Evolutionary conservation across 2,113 vertebrate genomes (phyloP), one percentile per base, ranked within the genome.

Genomic region (Notothenia coriiceps): DNA sequence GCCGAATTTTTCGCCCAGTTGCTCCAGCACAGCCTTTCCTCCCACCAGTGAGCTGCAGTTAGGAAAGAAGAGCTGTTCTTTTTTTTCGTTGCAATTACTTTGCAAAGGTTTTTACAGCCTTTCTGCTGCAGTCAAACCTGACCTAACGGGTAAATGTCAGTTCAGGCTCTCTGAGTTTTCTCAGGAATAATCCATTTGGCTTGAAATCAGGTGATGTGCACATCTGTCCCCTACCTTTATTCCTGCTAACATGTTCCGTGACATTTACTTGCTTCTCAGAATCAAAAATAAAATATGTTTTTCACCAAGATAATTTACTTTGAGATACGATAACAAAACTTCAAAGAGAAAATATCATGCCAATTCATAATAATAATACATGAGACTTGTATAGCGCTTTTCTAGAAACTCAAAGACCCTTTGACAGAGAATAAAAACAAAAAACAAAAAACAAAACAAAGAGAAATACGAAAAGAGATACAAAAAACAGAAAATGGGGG

Each of bases 71-170:
- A 82, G 66, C 70, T 64, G 68, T 80, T 29, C 2, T 29, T 29
- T 61, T 81, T 73, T 85, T 46, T 1, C 2, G 4, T 33, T 66
- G 9, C 25, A 40, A 88, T 87, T 67, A 66, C 70, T 84, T 84
- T 80, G 52, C 50, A 2, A 54, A 65, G n/a, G 64, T 46, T 67
- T 40, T 35, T 62, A 40, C 35, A 40, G 35, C 35, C 35, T 68
- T 60, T 54, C 70, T 66, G 56, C n/a, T 29, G 73, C 22, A 49
- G 52, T 50, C 33, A 40, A 62, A 18, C 40, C 35, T 79, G 69
- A 77, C 52, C 50, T 20, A 0, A 6, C 2, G 13, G n/a, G 62
- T 56, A 74, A 43, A 25, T 49, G 13, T 13, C 40, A 29, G 66
- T 64, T 79, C 74, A 64, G 46, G 5, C 20, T 62, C 20, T 11